Percentiles rank a stretch among this genome's conserved stretches.
These are phyloP conservation scores for Leptodactylus fuscus DNA, from an alignment of 2,113 vertebrate species.

Conservation along the genomic window DNA sequence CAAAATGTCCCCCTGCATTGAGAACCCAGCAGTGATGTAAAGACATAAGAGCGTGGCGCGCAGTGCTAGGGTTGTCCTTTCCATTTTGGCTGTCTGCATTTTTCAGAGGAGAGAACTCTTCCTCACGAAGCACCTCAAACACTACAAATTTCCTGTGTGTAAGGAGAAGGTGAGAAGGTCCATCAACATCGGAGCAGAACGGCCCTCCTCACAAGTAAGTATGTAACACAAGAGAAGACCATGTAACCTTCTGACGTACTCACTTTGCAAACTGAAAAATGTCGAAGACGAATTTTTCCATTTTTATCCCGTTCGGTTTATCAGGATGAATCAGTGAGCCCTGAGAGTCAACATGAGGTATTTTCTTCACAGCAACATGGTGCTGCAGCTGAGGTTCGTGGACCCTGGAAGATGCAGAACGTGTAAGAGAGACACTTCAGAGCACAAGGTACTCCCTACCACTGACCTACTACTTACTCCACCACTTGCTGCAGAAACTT, in stretches of 20 bases:
- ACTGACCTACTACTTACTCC: conserved; percentile 75
- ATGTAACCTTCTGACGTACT: conserved; percentile 66
- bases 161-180: neutral
- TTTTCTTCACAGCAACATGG: conserved; percentile 96
- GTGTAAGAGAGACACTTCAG: neutral
- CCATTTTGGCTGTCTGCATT: conserved; percentile 94
- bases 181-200: neutral
- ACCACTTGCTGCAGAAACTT: conserved; percentile 89
- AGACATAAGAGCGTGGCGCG: conserved; percentile 89
- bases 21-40: conserved; percentile 98
- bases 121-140: conserved; percentile 91
- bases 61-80: conserved; percentile 96
- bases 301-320: conserved; percentile 97
- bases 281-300: conserved; percentile 99
- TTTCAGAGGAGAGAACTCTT: conserved; percentile 96
- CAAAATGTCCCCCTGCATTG: conserved; percentile 91
- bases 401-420: conserved; percentile 72
- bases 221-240: no score
- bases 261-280: conserved; percentile 98
- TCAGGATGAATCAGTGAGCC: conserved; percentile 87
- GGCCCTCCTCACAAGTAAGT: neutral
- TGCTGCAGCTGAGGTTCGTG: conserved; percentile 89
- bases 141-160: conserved; percentile 87
- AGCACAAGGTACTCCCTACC: neutral
- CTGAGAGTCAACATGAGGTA: conserved; percentile 81